A percentile compares a stretch with the other conserved stretches of the same genome.
These are phyloP conservation scores for Melitaea athalia DNA, from an alignment of 2,888 invertebrate genomes.

Conservation along the genomic window DNA sequence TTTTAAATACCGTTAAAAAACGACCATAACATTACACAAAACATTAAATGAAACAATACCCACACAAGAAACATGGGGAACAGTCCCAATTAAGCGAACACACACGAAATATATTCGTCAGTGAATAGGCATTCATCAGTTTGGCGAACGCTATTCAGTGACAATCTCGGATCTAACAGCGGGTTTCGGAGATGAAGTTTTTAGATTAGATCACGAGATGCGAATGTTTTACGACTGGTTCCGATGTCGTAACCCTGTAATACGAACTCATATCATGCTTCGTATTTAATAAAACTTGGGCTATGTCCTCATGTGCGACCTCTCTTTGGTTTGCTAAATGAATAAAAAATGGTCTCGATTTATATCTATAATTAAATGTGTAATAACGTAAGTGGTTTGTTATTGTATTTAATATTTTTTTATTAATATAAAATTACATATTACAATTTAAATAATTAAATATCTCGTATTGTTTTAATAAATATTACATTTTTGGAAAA, in stretches of 20 bases:
- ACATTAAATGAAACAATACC: not conserved
- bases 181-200: constrained; percentile 42
- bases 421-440: too few relatives aligned
- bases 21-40: too few relatives aligned
- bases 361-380: too few relatives aligned
- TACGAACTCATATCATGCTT: constrained; percentile 36
- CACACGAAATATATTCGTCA: constrained; percentile 17
- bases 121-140: constrained; percentile 28
- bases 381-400: too few relatives aligned
- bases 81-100: constrained; percentile 5
- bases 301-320: constrained; percentile 4
- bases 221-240: constrained; percentile 42
- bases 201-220: constrained; percentile 42
- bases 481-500: too few relatives aligned
- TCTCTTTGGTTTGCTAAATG: not conserved
- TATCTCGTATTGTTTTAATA: too few relatives aligned
- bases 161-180: constrained; percentile 35
- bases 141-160: constrained; percentile 30
- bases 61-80: not conserved
- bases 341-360: not conserved
- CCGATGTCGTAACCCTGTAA: constrained; percentile 42
- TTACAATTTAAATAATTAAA: too few relatives aligned
- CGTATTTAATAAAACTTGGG: constrained; percentile 24
- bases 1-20: too few relatives aligned
- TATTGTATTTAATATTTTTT: too few relatives aligned